Conservation (phyloP, 2,888 invertebrate genomes). For the Amphipoea oculea region DNA sequence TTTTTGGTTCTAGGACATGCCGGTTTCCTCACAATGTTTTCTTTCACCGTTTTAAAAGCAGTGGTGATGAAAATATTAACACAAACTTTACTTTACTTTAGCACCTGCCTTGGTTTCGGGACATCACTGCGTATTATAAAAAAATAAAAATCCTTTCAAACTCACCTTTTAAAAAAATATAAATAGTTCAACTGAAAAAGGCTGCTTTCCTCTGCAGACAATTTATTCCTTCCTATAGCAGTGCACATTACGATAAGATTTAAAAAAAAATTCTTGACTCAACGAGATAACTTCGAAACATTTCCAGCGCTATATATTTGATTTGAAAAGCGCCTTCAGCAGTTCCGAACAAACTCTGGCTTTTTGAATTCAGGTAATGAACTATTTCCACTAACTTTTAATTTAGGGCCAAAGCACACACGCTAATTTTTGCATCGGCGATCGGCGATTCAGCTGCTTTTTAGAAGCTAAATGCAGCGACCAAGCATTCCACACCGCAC, state of each 20-base stretch:
- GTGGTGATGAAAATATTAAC: too few species aligned
- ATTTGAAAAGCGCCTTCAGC: slow-evolving; percentile 41
- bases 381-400: slow-evolving; percentile 20
- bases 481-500: too few species aligned
- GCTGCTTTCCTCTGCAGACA: neutral
- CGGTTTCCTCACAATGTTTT: too few species aligned
- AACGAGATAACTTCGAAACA: slow-evolving; percentile 43
- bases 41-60: too few species aligned
- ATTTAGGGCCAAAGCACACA: too few species aligned
- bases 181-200: slow-evolving; percentile 8
- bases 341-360: slow-evolving; percentile 23
- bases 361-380: slow-evolving; percentile 39
- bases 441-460: too few species aligned
- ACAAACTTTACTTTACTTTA: too few species aligned
- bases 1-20: too few species aligned
- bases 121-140: too few species aligned
- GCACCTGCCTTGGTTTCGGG: too few species aligned
- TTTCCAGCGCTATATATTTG: slow-evolving; percentile 42
- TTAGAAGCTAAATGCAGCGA: too few species aligned
- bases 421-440: too few species aligned
- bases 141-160: neutral
- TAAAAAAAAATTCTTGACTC: slow-evolving; percentile 27
- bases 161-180: neutral
- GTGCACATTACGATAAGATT: slow-evolving; percentile 24
- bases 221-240: slow-evolving; percentile 19